Evolutionary conservation across 2,888 invertebrate species (phyloP).

Genomic region (Meta bourneti): DNA sequence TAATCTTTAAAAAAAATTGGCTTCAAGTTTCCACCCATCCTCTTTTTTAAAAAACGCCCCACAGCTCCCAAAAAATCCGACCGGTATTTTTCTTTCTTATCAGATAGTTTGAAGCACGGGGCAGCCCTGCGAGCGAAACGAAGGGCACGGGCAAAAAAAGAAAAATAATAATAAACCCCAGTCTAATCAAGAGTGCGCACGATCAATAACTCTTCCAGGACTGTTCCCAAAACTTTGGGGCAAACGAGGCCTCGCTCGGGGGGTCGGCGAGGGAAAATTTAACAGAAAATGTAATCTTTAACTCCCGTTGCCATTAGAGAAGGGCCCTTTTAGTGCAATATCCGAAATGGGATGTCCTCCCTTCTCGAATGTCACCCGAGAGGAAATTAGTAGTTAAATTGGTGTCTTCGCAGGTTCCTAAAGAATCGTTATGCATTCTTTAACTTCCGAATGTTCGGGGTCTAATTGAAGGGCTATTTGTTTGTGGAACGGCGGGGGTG

Average conservation of each 20-base stretch:
- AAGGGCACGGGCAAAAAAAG: slow-evolving; percentile 10
- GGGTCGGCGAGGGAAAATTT: slow-evolving; percentile 14
- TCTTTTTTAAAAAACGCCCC: not conserved
- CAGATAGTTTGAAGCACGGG: slow-evolving; percentile 9
- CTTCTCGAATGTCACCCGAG: slow-evolving; percentile 39
- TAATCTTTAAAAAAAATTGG: not conserved
- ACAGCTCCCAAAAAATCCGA: slow-evolving; percentile 10
- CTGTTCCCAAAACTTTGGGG: slow-evolving; percentile 45
- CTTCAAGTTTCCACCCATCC: not conserved
- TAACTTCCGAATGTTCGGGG: slow-evolving; percentile 10
- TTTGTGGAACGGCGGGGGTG: not conserved
- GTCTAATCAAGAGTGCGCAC: slow-evolving; percentile 20
- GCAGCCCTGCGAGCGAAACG: not conserved
- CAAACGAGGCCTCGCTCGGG: slow-evolving; percentile 23
- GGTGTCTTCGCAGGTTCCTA: slow-evolving; percentile 16
- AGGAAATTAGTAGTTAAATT: slow-evolving; percentile 56
- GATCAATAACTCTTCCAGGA: slow-evolving; percentile 45
- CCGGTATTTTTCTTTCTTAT: slow-evolving; percentile 33
- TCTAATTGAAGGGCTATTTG: slow-evolving; percentile 38
- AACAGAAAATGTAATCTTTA: slow-evolving; percentile 38
- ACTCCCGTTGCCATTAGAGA: slow-evolving; percentile 49
- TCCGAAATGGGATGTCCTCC: slow-evolving; percentile 35
- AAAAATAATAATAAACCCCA: slow-evolving; percentile 28
- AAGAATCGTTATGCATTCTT: slow-evolving; percentile 13
- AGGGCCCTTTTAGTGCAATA: slow-evolving; percentile 54